Evolutionary conservation across 2,888 invertebrate species (phyloP).

Genomic region (Sisyra terminalis): DNA sequence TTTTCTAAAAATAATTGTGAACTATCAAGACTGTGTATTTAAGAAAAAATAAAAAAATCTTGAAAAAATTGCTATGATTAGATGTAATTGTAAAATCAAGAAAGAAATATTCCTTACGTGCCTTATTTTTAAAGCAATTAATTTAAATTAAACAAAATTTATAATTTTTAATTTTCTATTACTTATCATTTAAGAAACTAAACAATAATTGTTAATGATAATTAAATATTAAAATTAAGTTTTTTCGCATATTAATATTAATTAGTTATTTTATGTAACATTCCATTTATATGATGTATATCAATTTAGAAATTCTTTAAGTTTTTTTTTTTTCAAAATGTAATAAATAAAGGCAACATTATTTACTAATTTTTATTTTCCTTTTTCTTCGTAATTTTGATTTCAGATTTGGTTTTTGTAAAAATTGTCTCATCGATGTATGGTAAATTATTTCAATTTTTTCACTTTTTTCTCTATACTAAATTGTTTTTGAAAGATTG

Average conservation of each 20-base stretch:
- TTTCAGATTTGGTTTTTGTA: neutral
- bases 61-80: too few species aligned
- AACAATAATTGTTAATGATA: too few species aligned
- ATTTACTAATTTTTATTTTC: neutral
- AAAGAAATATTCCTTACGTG: too few species aligned
- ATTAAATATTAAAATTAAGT: neutral
- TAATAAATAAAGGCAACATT: neutral
- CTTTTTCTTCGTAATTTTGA: neutral
- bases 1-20: too few species aligned
- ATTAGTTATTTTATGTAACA: neutral
- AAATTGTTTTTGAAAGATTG: neutral
- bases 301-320: neutral
- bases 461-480: neutral
- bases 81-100: too few species aligned
- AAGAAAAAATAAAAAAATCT: too few species aligned
- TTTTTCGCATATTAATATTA: neutral
- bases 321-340: neutral
- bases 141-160: too few species aligned
- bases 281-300: neutral
- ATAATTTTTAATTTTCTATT: too few species aligned
- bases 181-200: too few species aligned
- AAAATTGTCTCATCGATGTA: neutral
- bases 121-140: too few species aligned
- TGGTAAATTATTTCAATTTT: neutral
- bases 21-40: too few species aligned